Conservation (phyloP, 2,888 invertebrate genomes). For the Bombyx huttoni region DNA sequence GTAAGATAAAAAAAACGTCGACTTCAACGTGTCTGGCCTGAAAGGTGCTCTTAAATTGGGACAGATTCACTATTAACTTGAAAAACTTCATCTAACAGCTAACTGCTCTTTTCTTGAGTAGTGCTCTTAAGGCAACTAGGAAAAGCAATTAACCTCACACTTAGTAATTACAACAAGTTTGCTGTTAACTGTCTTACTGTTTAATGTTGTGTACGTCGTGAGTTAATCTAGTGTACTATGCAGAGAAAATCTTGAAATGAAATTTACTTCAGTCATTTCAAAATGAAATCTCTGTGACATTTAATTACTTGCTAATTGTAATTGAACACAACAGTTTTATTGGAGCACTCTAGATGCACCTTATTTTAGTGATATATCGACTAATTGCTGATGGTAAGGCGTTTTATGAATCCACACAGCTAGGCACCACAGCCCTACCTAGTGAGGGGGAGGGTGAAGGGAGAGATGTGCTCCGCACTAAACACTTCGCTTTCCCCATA, state of each 20-base stretch:
- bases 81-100: conserved; percentile 8
- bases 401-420: too few species aligned
- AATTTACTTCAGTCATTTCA: too few species aligned
- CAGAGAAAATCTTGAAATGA: neutral
- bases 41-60: neutral
- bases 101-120: conserved; percentile 22
- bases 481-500: too few species aligned
- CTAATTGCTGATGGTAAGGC: too few species aligned
- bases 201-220: conserved; percentile 12
- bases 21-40: neutral
- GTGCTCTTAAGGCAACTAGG: conserved; percentile 24
- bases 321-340: too few species aligned
- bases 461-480: too few species aligned
- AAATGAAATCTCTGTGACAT: too few species aligned
- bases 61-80: conserved; percentile 1
- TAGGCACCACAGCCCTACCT: too few species aligned
- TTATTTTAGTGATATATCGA: too few species aligned
- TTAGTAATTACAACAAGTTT: conserved; percentile 29
- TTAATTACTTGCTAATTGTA: too few species aligned
- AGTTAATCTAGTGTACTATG: neutral
- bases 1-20: neutral
- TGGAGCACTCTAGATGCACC: too few species aligned
- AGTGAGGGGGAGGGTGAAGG: too few species aligned
- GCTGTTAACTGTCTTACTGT: conserved; percentile 15
- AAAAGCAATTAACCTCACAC: conserved; percentile 31